phyloP scores from a whole-genome alignment of 2,797 vertebrate species.

The Octomys mimax region DNA sequence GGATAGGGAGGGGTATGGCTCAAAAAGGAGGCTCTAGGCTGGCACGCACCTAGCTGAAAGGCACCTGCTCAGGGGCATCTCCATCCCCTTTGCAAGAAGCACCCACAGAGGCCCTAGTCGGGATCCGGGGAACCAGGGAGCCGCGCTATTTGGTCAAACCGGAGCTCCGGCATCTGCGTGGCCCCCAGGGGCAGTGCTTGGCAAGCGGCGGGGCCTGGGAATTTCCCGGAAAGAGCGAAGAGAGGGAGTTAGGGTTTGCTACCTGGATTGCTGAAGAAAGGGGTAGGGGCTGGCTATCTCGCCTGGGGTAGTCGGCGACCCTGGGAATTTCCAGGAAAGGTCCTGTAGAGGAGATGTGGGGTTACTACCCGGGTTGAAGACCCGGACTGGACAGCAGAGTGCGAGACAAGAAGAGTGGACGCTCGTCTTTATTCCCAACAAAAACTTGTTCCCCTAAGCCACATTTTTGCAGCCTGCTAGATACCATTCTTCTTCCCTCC shows the following conservation, averaged over 20 bases:
- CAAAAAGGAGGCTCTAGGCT: neutral
- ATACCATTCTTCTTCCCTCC: slow-evolving; percentile 61
- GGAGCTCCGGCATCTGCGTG: neutral
- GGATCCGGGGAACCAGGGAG: neutral
- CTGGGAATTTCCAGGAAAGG: slow-evolving; percentile 28
- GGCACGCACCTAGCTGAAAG: neutral
- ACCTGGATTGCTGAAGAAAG: neutral
- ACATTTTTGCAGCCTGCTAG: neutral
- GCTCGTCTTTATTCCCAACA: neutral
- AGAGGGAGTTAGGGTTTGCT: neutral
- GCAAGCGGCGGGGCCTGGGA: neutral
- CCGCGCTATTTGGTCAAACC: neutral
- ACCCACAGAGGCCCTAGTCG: neutral
- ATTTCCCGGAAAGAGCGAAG: neutral
- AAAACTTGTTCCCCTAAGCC: slow-evolving; percentile 56
- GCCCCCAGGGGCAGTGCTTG: neutral
- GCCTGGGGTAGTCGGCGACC: neutral
- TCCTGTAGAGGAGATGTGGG: neutral
- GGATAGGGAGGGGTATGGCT: neutral
- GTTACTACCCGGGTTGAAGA: neutral
- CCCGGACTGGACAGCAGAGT: neutral
- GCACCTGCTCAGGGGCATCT: neutral
- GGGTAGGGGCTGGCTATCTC: neutral
- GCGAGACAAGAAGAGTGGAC: neutral
- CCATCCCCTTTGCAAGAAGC: slow-evolving; percentile 21